Base-by-base conservation (phyloP, 53 echinoderm and acorn worm species). In the Astropecten irregularis region DNA sequence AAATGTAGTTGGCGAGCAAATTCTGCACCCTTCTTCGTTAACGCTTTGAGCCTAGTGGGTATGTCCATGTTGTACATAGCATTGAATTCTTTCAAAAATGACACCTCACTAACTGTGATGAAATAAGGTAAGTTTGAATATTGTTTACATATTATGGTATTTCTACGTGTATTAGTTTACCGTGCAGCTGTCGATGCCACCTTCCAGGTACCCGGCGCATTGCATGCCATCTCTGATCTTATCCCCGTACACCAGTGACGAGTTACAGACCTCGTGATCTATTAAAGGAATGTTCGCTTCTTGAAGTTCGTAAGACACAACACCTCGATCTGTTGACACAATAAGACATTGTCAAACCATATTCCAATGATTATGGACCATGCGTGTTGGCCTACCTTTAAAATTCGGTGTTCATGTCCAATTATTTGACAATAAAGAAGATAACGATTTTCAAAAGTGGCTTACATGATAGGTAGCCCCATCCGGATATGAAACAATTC, bases 391-490 rank as follows among this genome's bases (percentile, higher is more conserved):
- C n/a, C n/a, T n/a, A n/a, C n/a, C n/a, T n/a, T n/a, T n/a, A n/a
- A n/a, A n/a, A n/a, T n/a, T n/a, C n/a, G n/a, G n/a, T n/a, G n/a
- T n/a, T n/a, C n/a, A n/a, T n/a, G n/a, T n/a, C n/a, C n/a, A n/a
- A n/a, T n/a, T n/a, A n/a, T n/a, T n/a, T n/a, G n/a, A n/a, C n/a
- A n/a, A n/a, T n/a, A n/a, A n/a, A n/a, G n/a, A n/a, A n/a, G n/a
- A n/a, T n/a, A n/a, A n/a, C n/a, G n/a, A n/a, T n/a, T n/a, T n/a
- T n/a, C n/a, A n/a, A n/a, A 53, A 18, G 31, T 16, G 28, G 52
- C 73, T 73, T 38, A 73, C 73, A 73, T 51, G 30, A 52, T 5
- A 54, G 51, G 4, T 51, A 33, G 44, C 73, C 73, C 73, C 73
- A 73, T 73, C 73, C 73, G 2, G 73, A 8, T 8, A 53, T 54